These are phyloP conservation scores for Conistra vaccinii DNA, from an alignment of 2,888 invertebrate genomes.

Conservation along the genomic window DNA sequence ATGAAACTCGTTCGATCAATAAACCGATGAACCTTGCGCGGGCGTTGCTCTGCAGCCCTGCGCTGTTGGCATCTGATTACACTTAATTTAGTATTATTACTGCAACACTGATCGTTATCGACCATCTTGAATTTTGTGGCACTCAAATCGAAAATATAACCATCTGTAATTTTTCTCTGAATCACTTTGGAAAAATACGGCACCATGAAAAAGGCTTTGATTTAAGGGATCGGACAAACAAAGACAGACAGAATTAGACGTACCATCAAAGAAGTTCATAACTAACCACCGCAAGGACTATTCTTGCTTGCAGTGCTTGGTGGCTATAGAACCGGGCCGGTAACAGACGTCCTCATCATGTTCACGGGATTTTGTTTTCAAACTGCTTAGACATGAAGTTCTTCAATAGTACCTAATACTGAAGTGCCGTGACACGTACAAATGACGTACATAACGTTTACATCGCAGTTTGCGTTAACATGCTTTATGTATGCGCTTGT, in stretches of 20 bases:
- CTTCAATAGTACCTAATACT: too few relatives aligned
- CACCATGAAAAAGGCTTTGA: slow-evolving; percentile 3
- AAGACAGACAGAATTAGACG: neutral
- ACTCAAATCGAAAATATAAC: slow-evolving; percentile 1
- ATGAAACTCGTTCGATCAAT: slow-evolving; percentile 78
- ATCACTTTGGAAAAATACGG: slow-evolving; percentile 11
- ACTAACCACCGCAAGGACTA: too few relatives aligned
- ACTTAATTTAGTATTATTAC: slow-evolving; percentile 71
- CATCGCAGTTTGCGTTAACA: slow-evolving; percentile 43
- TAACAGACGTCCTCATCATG: too few relatives aligned
- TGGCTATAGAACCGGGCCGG: too few relatives aligned
- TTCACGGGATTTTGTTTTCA: too few relatives aligned
- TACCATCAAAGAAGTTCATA: too few relatives aligned
- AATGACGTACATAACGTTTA: slow-evolving; percentile 30
- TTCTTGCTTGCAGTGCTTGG: too few relatives aligned
- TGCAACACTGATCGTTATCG: slow-evolving; percentile 58
- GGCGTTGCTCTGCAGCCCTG: slow-evolving; percentile 76
- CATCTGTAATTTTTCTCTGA: slow-evolving; percentile 14
- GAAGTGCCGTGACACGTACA: neutral
- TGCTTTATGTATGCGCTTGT: slow-evolving; percentile 72
- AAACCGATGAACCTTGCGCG: slow-evolving; percentile 70
- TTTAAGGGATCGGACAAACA: neutral
- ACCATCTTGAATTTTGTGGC: slow-evolving; percentile 35
- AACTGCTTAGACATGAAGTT: too few relatives aligned
- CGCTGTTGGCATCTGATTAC: slow-evolving; percentile 72